Evolutionary conservation across 1,140 invertebrate species (phyloP), one percentile per base, ranked within the genome.

Genomic region (Zaprionus davidi): DNA sequence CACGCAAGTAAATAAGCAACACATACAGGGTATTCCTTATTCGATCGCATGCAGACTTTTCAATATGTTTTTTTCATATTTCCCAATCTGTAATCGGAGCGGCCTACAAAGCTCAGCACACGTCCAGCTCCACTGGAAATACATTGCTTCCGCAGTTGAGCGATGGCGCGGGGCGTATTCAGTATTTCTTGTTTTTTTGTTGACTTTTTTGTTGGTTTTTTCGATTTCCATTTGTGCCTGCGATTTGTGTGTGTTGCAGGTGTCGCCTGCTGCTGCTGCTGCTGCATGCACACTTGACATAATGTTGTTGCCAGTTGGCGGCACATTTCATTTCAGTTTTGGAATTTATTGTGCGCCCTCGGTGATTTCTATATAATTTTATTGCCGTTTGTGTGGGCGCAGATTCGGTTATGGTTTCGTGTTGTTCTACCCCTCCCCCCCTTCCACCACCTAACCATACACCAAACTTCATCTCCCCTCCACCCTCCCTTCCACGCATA

Each of bases 291-390:
- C 74, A 76, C 74, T 72, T 72, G 73, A 76, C 74, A 72, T 76
- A 76, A 76, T 76, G 70, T 72, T 74, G 64, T 78, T 69, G 75
- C 71, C 71, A 78, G 75, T 74, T 74, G 75, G 71, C 69, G 69
- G 73, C 68, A 60, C 73, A 76, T 76, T 76, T 76, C 69, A 76
- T 76, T 76, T 76, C 67, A 71, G 46, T 46, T 75, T 71, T 51
- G n/a, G 56, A 78, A 74, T 78, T 78, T 78, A 78, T 74, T 74
- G 64, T 60, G 71, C 68, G 53, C 71, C 64, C 38, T 73, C 70
- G 57, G 31, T 74, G 75, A 78, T 74, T 78, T 78, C 69, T 64
- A 78, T 78, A 69, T 78, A 63, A 78, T 78, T 74, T 78, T 68
- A 74, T 74, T 74, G 65, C 64, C 59, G 22, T 63, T 67, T 67